A percentile compares a stretch with the other conserved stretches of the same genome.
phyloP scores from a whole-genome alignment of 2,113 vertebrate species.

The Malurus alboscapulatus region DNA sequence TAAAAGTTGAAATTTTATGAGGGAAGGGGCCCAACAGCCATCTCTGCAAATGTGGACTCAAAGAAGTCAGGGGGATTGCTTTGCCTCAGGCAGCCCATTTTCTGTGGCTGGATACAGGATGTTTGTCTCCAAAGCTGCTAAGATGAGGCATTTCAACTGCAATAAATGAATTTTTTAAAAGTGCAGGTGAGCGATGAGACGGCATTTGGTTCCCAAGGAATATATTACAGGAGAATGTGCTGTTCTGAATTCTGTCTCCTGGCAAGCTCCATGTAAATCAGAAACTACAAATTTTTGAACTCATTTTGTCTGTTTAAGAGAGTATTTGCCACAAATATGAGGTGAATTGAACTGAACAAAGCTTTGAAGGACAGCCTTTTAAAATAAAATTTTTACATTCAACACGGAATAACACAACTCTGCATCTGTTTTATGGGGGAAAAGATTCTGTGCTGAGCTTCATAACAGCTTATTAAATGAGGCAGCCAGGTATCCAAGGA shows the following conservation, averaged over 20 bases:
- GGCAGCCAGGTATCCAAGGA: constrained; percentile 8
- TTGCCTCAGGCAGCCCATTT: not conserved
- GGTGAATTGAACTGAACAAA: not conserved
- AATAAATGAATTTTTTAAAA: not conserved
- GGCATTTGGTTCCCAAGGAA: not conserved
- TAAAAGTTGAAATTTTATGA: not conserved
- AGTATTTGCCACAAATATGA: not conserved
- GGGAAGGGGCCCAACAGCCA: not conserved
- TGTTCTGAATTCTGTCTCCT: not conserved
- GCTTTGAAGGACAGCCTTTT: not conserved
- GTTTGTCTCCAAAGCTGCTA: constrained; percentile 4
- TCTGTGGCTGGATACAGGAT: not conserved
- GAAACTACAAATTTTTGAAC: not conserved
- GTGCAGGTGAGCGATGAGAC: not conserved
- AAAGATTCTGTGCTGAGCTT: not conserved
- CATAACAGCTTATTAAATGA: constrained; percentile 27
- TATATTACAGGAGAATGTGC: not conserved
- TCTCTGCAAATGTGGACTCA: not conserved
- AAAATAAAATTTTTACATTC: not conserved
- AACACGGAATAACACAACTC: not conserved
- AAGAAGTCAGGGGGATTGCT: not conserved
- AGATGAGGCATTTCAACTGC: not conserved
- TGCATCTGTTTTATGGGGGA: not conserved
- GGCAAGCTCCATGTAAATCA: not conserved
- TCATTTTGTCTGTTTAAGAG: not conserved